Evolutionary conservation across 2,113 vertebrate species (phyloP), one percentile per base, ranked within the genome.

Genomic region (Todiramphus saurophagus): DNA sequence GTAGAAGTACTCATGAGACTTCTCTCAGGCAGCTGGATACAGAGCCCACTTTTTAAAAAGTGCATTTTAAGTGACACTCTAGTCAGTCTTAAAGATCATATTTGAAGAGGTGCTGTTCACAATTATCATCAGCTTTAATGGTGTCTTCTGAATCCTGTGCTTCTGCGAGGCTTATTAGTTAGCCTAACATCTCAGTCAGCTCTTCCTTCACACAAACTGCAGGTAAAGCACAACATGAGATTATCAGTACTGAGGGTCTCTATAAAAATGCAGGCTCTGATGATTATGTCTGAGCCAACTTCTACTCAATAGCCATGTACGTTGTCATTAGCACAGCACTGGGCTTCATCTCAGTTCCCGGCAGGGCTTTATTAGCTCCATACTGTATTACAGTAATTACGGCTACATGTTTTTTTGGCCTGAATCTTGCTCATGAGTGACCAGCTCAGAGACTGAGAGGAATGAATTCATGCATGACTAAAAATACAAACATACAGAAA

Each of bases 91-190:
- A 95, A 82, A 94, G 48, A 84, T 83, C 75, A 55, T 85, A 83
- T 90, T 84, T 92, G 76, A 96, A 89, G 84, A 89, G 60, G 31
- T 73, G 58, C 69, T 93, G 56, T 33, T 95, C 69, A 92, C 64
- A 85, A 80, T 94, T 73, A 72, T 56, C 73, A 89, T 73, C 30
- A 79, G 31, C 59, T 84, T 67, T 87, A 93, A 94, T 53, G n/a
- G 13, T 89, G 53, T 84, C 87, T 82, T 89, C 73, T 80, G 66
- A 78, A 89, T 30, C 18, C 18, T 50, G 50, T 76, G 41, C 58
- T 89, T 92, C 69, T 95, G 48, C 62, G 84, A 92, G 80, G 33
- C 80, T 87, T 90, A 79, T 92, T 89, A 92, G 50, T 74, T 64
- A 90, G 25, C 81, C 46, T 93, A 93, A 90, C 58, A 66, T 55